Evolutionary conservation across 2,797 vertebrate genomes (phyloP).

Genomic region (Melanotaenia nigrans): DNA sequence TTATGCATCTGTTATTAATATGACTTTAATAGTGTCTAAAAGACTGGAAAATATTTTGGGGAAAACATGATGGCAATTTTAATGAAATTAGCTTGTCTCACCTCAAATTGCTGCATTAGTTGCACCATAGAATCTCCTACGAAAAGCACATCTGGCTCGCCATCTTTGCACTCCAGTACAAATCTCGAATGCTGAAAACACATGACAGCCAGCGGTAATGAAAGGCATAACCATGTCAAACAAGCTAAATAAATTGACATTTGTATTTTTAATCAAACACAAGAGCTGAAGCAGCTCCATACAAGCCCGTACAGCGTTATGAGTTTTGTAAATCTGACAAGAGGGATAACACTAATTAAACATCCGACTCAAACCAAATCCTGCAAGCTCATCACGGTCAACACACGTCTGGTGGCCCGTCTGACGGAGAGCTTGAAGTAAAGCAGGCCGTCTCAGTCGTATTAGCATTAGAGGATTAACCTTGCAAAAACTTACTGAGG

Average conservation of each 20-base stretch:
- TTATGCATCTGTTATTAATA: neutral
- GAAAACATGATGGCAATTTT: neutral
- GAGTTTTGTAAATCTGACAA: constrained; percentile 20
- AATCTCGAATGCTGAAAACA: constrained; percentile 90
- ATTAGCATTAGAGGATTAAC: constrained; percentile 61
- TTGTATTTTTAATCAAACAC: neutral
- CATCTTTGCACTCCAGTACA: constrained; percentile 96
- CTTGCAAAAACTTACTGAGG: constrained; percentile 14
- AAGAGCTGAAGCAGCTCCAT: neutral
- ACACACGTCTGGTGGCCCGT: constrained; percentile 26
- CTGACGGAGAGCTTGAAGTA: constrained; percentile 35
- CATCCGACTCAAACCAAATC: constrained; percentile 29
- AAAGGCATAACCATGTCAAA: too few relatives aligned
- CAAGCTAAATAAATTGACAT: neutral
- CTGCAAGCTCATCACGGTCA: constrained; percentile 33
- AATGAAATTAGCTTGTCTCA: constrained; percentile 60
- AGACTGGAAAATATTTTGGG: neutral
- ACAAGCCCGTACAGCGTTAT: neutral
- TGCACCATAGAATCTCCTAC: constrained; percentile 98
- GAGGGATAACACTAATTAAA: constrained; percentile 12
- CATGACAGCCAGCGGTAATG: neutral
- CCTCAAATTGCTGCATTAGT: constrained; percentile 94
- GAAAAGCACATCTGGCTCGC: constrained; percentile 96
- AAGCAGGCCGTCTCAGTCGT: constrained; percentile 48
- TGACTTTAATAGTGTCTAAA: neutral